These are phyloP conservation scores for Lordiphosa stackelbergi DNA, from an alignment of 1,140 invertebrate species.

Conservation along the genomic window DNA sequence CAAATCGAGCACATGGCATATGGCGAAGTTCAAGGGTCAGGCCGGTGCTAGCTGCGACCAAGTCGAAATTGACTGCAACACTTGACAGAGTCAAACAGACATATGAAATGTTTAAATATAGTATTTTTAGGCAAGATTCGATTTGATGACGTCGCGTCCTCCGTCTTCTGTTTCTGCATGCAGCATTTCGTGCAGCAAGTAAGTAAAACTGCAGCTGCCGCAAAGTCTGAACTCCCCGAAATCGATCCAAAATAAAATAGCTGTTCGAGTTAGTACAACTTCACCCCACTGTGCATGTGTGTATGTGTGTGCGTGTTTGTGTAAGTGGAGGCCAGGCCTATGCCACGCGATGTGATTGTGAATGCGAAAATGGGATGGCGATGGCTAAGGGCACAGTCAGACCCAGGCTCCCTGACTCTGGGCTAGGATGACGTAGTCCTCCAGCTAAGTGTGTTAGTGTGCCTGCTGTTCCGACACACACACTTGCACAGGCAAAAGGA, in stretches of 20 bases:
- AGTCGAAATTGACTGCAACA: conserved; percentile 68
- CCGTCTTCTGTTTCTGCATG: conserved; percentile 7
- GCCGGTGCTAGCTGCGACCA: conserved; percentile 35
- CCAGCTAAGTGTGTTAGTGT: conserved; percentile 61
- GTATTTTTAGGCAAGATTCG: conserved; percentile 34
- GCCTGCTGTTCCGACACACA: conserved; percentile 44
- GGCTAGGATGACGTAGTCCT: conserved; percentile 71
- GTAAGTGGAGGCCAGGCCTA: conserved; percentile 43
- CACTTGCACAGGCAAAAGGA: conserved; percentile 23
- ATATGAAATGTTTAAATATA: conserved; percentile 14
- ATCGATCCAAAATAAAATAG: conserved; percentile 53
- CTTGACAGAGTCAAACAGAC: conserved; percentile 39
- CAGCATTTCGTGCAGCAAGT: conserved; percentile 8
- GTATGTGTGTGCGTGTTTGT: background rate
- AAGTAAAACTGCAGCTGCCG: conserved; percentile 49
- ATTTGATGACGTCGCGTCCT: conserved; percentile 36
- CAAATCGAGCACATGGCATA: conserved; percentile 48
- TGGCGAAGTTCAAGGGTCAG: conserved; percentile 70
- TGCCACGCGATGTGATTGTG: conserved; percentile 72
- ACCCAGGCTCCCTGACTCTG: conserved; percentile 27
- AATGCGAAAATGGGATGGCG: conserved; percentile 69
- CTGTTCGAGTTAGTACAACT: conserved; percentile 56
- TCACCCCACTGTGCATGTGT: conserved; percentile 40
- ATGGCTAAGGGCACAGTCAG: conserved; percentile 45
- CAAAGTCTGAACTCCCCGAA: conserved; percentile 60